Evolutionary conservation across 2,113 vertebrate species (phyloP).

Genomic region (Physeter macrocephalus): DNA sequence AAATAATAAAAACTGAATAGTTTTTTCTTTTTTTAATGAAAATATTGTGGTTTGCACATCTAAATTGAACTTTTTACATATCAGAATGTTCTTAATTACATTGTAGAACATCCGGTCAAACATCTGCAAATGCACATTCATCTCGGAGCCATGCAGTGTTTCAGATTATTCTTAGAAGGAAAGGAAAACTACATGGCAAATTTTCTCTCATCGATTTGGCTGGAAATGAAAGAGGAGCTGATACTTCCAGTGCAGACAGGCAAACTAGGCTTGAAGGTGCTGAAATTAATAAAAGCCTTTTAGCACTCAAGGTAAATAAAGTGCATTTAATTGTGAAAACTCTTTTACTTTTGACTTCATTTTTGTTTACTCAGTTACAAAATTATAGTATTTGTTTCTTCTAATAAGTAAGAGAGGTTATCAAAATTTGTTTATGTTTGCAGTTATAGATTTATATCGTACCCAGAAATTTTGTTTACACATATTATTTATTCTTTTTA

Average conservation of each 20-base stretch:
- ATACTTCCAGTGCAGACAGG: conserved; percentile 96
- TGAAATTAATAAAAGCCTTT: conserved; percentile 98
- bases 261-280: conserved; percentile 97
- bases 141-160: conserved; percentile 98
- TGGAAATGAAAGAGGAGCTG: conserved; percentile 97
- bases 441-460: not conserved
- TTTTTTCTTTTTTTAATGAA: not conserved
- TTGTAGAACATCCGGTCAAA: conserved; percentile 96
- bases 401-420: not conserved
- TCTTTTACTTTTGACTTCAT: conserved; percentile 2
- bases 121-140: conserved; percentile 96
- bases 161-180: conserved; percentile 95
- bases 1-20: not conserved
- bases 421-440: conserved; percentile 38
- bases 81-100: conserved; percentile 22
- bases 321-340: conserved; percentile 41
- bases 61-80: not conserved
- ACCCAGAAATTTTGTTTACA: not conserved
- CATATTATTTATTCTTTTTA: not conserved
- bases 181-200: conserved; percentile 97
- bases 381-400: not conserved
- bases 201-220: conserved; percentile 98
- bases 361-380: not conserved
- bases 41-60: not conserved
- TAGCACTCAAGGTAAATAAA: conserved; percentile 94